phyloP scores from a whole-genome alignment of 1,140 invertebrate genomes.

The Meloidogyne hapla region DNA sequence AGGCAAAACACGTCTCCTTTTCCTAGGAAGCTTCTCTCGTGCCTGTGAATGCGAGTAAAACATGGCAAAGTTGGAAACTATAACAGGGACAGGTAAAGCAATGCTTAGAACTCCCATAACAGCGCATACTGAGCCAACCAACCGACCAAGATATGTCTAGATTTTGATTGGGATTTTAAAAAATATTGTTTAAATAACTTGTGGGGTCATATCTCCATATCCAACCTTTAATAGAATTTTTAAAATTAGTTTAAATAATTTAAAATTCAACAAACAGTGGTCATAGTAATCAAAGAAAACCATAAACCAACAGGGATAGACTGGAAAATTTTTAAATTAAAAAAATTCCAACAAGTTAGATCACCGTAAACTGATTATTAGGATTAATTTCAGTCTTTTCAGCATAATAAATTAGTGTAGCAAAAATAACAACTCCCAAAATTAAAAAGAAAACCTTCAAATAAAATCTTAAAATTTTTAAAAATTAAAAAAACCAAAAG shows the following conservation, averaged over 20 bases:
- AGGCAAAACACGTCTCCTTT: conserved; percentile 43
- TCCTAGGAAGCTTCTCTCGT: conserved; percentile 45
- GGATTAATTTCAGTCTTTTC: conserved; percentile 75
- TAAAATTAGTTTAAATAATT: conserved; percentile 66
- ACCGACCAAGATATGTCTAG: conserved; percentile 70
- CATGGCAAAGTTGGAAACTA: conserved; percentile 48
- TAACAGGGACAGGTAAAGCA: conserved; percentile 72
- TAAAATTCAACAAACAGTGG: conserved; percentile 33
- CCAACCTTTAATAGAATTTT: conserved; percentile 69
- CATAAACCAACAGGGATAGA: conserved; percentile 67
- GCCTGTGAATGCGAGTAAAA: conserved; percentile 51
- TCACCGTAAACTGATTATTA: conserved; percentile 54
- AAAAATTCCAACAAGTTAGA: not conserved
- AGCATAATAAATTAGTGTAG: conserved; percentile 91
- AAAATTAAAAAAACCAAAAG: conserved; percentile 31
- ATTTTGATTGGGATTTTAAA: conserved; percentile 29
- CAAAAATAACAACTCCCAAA: conserved; percentile 80
- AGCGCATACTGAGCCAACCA: conserved; percentile 83
- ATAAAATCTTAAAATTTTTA: conserved; percentile 17
- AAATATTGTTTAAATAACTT: not conserved
- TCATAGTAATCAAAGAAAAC: conserved; percentile 65
- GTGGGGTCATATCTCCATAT: conserved; percentile 52
- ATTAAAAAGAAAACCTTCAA: conserved; percentile 77
- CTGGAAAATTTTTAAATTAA: conserved; percentile 21
- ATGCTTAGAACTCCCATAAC: conserved; percentile 85